Base-by-base conservation (phyloP, 2,797 vertebrate genomes). In the Acanthurus leucopareius region DNA sequence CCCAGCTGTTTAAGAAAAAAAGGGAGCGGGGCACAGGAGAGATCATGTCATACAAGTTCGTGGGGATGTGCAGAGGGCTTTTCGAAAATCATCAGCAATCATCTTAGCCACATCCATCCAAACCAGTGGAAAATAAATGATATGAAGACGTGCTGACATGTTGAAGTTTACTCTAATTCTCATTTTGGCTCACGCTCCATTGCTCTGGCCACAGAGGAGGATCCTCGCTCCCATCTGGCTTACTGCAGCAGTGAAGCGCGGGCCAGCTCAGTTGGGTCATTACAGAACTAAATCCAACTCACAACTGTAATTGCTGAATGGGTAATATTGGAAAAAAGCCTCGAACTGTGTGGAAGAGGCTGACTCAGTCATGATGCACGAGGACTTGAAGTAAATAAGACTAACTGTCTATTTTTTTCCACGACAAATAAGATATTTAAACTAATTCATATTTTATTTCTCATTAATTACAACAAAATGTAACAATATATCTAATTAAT, bases 101-200 rank as follows among this genome's bases (percentile, higher is more conserved):
- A 87, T 87, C 66, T 79, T 42, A 66, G 70, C 78, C 83, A 86
- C 86, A 89, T 92, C 80, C 91, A 92, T 86, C 59, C 70, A 79
- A 81, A 84, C 82, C 91, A 88, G 86, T 87, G 87, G 91, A 93
- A 93, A 92, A 92, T 85, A 81, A 90, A 88, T 89, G 75, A 91
- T 83, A 87, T 88, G 84, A 91, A 85, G 85, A 91, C 64, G 82
- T 88, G 89, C 88, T 92, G 92, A 92, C 90, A 90, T 91, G 88
- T 79, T 91, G 66, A 80, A 91, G 86, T 91, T 90, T 85, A 80
- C 85, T 88, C 76, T 84, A 91, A 92, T 89, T 91, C 83, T 85
- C 48, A 45, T 90, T 66, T 89, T 93, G 93, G 92, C 90, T 85
- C 56, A 1, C n/a, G 69, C 74, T 62, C 32, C 51, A 1, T 62